Conservation (phyloP, 2,113 vertebrate genomes). For the Recurvirostra avosetta region DNA sequence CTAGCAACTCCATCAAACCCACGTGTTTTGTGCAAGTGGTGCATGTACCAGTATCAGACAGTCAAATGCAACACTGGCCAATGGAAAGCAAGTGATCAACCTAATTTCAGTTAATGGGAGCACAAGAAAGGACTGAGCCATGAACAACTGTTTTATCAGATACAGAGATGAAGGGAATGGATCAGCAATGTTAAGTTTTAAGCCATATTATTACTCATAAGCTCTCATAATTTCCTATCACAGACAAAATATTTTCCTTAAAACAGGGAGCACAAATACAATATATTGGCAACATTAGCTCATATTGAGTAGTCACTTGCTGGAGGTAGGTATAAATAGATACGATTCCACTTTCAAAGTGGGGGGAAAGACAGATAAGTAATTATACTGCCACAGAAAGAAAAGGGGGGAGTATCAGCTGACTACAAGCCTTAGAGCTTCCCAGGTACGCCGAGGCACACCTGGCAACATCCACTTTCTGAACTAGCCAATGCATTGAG, state of each 20-base stretch:
- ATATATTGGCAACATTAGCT: neutral
- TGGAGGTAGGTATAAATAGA: neutral
- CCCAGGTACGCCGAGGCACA: neutral
- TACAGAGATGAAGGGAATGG: neutral
- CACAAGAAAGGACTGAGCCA: neutral
- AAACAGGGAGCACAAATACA: neutral
- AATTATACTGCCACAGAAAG: neutral
- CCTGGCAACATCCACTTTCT: neutral
- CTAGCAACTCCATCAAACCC: neutral
- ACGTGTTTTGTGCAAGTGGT: fast-evolving
- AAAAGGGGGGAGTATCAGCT: neutral
- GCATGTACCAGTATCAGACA: fast-evolving
- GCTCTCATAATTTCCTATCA: neutral
- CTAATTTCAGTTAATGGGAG: neutral
- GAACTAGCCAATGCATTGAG: neutral
- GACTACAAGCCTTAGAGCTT: neutral
- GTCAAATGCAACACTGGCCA: neutral
- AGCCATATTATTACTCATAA: neutral
- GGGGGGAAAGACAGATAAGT: neutral
- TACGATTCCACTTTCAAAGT: neutral
- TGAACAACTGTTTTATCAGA: neutral
- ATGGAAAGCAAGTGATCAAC: neutral
- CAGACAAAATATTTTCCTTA: neutral
- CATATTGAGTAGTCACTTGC: neutral
- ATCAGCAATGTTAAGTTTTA: neutral